Evolutionary conservation across 1,140 invertebrate genomes (phyloP).

Genomic region (Stratiolaelaps scimitus): DNA sequence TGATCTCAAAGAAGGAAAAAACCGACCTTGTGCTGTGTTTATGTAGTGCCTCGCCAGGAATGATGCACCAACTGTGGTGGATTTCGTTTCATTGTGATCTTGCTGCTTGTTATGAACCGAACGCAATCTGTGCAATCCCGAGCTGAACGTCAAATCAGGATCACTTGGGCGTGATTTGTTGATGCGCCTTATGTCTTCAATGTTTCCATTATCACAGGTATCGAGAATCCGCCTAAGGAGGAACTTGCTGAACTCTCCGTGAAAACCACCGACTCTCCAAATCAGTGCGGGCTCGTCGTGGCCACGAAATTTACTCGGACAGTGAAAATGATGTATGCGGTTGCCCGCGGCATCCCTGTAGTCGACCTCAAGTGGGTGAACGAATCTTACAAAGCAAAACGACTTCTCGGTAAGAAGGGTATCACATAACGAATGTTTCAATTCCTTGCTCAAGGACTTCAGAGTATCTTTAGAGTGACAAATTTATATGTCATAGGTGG

Average conservation of each 20-base stretch:
- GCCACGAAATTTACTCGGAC: constrained; percentile 17
- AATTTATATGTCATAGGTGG: too few relatives aligned
- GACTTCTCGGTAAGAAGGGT: constrained; percentile 21
- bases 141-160: too few relatives aligned
- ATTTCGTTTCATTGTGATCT: neutral
- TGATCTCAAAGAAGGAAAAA: too few relatives aligned
- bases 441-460: too few relatives aligned
- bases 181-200: too few relatives aligned
- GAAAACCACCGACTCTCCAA: neutral
- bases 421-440: too few relatives aligned
- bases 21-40: too few relatives aligned
- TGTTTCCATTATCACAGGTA: neutral
- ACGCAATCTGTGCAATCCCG: too few relatives aligned
- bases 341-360: constrained; percentile 8
- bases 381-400: constrained; percentile 6
- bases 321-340: constrained; percentile 23
- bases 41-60: neutral
- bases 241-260: neutral
- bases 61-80: neutral
- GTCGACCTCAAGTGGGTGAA: neutral
- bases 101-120: too few relatives aligned
- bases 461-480: too few relatives aligned
- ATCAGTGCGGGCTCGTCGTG: neutral
- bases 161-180: too few relatives aligned
- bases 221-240: constrained; percentile 4